Conservation (phyloP, 2,113 vertebrate species). For the Rattus norvegicus region DNA sequence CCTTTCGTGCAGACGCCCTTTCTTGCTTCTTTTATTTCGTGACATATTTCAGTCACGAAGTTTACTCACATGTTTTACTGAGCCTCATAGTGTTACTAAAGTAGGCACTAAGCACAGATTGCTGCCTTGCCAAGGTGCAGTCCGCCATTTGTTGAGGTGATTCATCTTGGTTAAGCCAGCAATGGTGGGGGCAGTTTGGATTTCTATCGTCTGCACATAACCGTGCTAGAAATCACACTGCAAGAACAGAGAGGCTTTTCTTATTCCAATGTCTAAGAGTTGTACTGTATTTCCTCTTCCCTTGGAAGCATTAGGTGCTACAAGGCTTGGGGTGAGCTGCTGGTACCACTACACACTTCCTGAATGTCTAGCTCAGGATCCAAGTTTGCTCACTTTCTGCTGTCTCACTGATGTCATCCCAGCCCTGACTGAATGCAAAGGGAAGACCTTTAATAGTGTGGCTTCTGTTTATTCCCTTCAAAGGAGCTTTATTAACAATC, state of each 20-base stretch:
- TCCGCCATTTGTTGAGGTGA: constrained; percentile 33
- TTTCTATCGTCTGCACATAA: constrained; percentile 41
- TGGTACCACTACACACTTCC: neutral
- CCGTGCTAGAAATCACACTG: neutral
- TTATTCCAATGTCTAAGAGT: constrained; percentile 50
- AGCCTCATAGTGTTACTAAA: constrained; percentile 35
- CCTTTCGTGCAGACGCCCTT: neutral
- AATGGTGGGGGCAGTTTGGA: neutral
- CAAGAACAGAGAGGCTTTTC: neutral
- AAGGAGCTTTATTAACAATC: neutral
- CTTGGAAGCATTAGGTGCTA: constrained; percentile 41
- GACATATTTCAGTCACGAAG: constrained; percentile 33
- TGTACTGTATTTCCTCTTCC: constrained; percentile 55
- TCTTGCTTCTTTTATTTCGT: constrained; percentile 51
- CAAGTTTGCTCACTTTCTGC: constrained; percentile 5
- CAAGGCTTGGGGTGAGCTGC: constrained; percentile 51
- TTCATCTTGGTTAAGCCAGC: neutral
- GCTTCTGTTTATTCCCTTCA: neutral
- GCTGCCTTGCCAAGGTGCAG: constrained; percentile 40
- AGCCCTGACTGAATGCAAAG: neutral
- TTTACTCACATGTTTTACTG: constrained; percentile 52
- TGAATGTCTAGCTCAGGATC: constrained; percentile 33
- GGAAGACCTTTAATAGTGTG: neutral
- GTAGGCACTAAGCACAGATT: neutral
- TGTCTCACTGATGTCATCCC: neutral